Evolutionary conservation across 2,888 invertebrate genomes (phyloP), one percentile per base, ranked within the genome.

Genomic region (Thyatira batis): DNA sequence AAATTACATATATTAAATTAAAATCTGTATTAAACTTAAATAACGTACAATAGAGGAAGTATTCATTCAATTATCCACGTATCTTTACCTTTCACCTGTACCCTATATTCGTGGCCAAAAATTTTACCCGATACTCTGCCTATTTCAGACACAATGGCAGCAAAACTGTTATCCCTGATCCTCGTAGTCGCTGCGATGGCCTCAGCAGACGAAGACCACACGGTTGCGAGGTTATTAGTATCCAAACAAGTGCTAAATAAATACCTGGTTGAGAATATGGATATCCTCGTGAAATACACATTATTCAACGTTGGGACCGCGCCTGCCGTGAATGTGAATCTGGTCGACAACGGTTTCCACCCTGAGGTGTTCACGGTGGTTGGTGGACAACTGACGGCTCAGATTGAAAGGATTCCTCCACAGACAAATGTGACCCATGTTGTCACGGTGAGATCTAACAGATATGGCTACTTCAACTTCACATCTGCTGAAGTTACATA

Each of bases 401-500:
- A 94, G 71, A 95, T 98, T 73, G 97, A 98, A 73, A 94, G 98
- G 70, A 97, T 99, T 77, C 95, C 98, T 13, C 98, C 99, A 4
- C 96, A 96, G 74, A 96, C 96, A 11, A 99, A 99, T 89, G 97
- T 98, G 2, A 96, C 98, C 0, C 99, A 99, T 84, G 96, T 97
- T 3, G 96, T 98, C 20, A 96, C 99, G 6, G 95, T 99, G 10
- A 93, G 97, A 60, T 99, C 99, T 3, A 95, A 95, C 73, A 95
- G 95, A 76, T 97, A 94, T 78, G 99, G 99, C 27, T 97, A 97
- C 84, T 99, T 98, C 93, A 99, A 99, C 88, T 99, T 99, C 85
- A 97, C 98, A 1, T 95, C 98, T 51, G 99, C 99, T 60, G 97
- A 98, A 87, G 94, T 98, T 53, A 95, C 95, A 45, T 99, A 99